Percentiles rank a stretch among this genome's conserved stretches.
Evolutionary conservation across 2,797 vertebrate species (phyloP).

Genomic region (Cheirogaleus major): DNA sequence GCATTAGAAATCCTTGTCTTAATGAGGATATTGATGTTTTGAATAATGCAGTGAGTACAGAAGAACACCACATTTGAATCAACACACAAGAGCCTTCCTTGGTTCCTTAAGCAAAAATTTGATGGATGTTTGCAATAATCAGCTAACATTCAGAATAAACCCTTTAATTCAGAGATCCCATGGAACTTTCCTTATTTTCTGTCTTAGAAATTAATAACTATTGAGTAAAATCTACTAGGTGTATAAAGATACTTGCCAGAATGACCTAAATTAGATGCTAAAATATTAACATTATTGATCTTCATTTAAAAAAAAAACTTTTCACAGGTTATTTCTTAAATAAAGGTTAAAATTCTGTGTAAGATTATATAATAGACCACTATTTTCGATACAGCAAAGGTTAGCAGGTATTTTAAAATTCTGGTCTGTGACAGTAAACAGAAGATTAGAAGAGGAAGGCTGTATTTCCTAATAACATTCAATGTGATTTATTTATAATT

Average conservation of each 20-base stretch:
- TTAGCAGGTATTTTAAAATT: neutral
- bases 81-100: neutral
- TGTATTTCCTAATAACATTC: neutral
- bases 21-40: neutral
- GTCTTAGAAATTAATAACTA: neutral
- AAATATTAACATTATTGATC: neutral
- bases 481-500: neutral
- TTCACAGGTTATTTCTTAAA: neutral
- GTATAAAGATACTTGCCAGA: neutral
- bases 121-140: conserved; percentile 13
- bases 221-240: neutral
- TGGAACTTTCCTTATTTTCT: neutral
- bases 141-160: neutral
- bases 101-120: neutral
- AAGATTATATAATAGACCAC: neutral
- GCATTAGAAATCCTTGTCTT: neutral
- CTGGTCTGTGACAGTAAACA: neutral
- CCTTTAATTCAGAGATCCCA: neutral
- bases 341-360: neutral
- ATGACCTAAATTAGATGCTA: neutral
- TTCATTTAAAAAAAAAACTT: neutral
- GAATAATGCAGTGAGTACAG: neutral
- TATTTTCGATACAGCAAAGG: neutral
- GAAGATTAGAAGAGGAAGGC: neutral
- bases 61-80: neutral